Evolutionary conservation across 2,113 vertebrate species (phyloP).

Genomic region (Psittacula cyanocephala): DNA sequence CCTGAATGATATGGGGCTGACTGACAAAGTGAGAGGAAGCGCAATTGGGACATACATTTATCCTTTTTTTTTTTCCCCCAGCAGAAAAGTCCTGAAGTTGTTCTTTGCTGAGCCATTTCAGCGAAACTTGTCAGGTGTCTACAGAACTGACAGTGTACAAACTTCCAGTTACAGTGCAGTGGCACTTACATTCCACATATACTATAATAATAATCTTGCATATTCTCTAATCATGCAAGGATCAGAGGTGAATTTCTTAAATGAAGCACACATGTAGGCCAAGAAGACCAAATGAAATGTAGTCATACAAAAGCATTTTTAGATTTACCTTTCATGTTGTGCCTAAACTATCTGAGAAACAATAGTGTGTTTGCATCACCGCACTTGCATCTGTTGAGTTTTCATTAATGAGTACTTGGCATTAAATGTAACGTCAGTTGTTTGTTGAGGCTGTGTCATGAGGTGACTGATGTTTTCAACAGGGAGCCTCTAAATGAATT

Average conservation of each 20-base stretch:
- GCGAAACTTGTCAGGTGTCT: neutral
- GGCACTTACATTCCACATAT: neutral
- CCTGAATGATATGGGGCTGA: neutral
- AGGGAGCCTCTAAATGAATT: neutral
- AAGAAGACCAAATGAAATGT: neutral
- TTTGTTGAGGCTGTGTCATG: neutral
- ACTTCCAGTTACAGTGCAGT: neutral
- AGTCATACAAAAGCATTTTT: neutral
- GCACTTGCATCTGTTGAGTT: conserved; percentile 13
- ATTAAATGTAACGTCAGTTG: neutral
- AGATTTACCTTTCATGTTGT: neutral
- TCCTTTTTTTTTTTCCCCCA: neutral
- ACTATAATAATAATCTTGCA: neutral
- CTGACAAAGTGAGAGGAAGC: neutral
- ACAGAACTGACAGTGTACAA: neutral
- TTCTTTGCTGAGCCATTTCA: neutral
- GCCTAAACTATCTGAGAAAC: neutral
- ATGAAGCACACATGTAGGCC: neutral
- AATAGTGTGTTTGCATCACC: neutral
- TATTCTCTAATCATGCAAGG: neutral
- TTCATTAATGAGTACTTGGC: neutral
- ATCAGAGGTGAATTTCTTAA: neutral
- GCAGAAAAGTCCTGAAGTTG: neutral
- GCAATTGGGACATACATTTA: neutral
- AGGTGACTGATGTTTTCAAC: neutral